Evolutionary conservation across 2,797 vertebrate genomes (phyloP).

Genomic region (Oophaga sylvatica): DNA sequence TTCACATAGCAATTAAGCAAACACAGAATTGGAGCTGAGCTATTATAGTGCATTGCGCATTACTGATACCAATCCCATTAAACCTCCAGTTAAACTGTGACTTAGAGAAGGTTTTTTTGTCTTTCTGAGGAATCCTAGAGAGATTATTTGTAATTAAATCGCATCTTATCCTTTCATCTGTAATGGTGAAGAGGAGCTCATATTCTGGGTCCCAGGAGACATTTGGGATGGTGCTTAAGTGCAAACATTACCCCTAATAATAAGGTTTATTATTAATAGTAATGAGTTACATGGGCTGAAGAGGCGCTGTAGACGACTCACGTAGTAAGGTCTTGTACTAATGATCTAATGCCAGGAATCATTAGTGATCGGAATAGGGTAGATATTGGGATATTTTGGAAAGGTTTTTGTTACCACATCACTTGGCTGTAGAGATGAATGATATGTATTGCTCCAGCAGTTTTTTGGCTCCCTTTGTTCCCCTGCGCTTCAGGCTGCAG

Average conservation of each 20-base stretch:
- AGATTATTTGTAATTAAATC: slow-evolving; percentile 50
- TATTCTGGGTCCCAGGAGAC: slow-evolving; percentile 59
- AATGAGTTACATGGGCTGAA: not conserved
- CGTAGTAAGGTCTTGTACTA: not conserved
- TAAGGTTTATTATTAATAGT: slow-evolving; percentile 32
- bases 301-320: not conserved
- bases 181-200: slow-evolving; percentile 31
- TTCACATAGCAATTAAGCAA: slow-evolving; percentile 30
- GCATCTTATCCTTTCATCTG: slow-evolving; percentile 44
- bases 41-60: slow-evolving; percentile 26
- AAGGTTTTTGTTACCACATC: too few species aligned
- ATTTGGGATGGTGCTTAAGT: slow-evolving; percentile 45
- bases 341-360: slow-evolving; percentile 1
- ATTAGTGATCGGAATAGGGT: too few species aligned
- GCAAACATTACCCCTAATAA: slow-evolving; percentile 23
- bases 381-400: too few species aligned
- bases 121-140: slow-evolving; percentile 40
- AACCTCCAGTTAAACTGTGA: slow-evolving; percentile 18
- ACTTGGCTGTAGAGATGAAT: too few species aligned
- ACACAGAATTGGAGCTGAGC: not conserved
- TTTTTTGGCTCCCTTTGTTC: too few species aligned
- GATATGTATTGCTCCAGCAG: too few species aligned
- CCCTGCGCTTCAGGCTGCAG: too few species aligned
- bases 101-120: slow-evolving; percentile 9
- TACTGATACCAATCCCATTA: slow-evolving; percentile 51